These are phyloP conservation scores for Brachionus plicatilis DNA, from an alignment of 1,140 invertebrate species.

Conservation along the genomic window DNA sequence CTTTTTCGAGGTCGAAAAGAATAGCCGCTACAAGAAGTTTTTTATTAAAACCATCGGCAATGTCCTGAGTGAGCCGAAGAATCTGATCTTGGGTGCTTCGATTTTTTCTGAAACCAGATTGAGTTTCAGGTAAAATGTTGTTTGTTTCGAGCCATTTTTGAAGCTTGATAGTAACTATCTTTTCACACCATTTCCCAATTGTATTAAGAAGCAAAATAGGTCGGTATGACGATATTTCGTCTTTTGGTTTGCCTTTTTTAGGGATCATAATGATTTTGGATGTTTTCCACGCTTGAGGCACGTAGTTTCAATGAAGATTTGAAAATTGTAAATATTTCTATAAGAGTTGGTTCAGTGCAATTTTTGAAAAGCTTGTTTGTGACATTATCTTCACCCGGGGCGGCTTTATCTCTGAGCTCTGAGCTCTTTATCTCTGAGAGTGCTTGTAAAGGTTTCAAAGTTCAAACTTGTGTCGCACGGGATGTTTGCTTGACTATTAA, in stretches of 20 bases:
- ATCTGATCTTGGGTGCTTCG: too few relatives aligned
- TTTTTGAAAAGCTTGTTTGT: not conserved
- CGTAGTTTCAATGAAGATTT: not conserved
- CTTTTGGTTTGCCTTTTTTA: slow-evolving; percentile 40
- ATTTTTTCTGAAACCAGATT: too few relatives aligned
- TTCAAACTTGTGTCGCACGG: not conserved
- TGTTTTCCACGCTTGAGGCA: slow-evolving; percentile 39
- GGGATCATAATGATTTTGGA: slow-evolving; percentile 35
- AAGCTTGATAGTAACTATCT: too few relatives aligned
- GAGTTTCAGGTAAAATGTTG: too few relatives aligned
- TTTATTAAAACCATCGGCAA: too few relatives aligned
- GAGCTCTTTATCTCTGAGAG: not conserved
- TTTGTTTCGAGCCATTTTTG: too few relatives aligned
- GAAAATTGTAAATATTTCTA: not conserved
- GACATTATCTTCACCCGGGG: not conserved
- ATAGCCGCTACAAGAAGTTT: too few relatives aligned
- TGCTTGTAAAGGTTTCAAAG: not conserved
- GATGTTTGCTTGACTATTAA: not conserved
- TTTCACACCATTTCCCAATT: too few relatives aligned
- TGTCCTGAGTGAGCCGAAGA: too few relatives aligned
- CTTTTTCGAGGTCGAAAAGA: too few relatives aligned
- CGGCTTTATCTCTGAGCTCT: not conserved
- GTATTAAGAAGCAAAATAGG: slow-evolving; percentile 38
- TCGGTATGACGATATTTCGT: not conserved
- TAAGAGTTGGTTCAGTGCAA: not conserved